Evolutionary conservation across 2,888 invertebrate species (phyloP).

Genomic region (Eupeodes latifasciatus): DNA sequence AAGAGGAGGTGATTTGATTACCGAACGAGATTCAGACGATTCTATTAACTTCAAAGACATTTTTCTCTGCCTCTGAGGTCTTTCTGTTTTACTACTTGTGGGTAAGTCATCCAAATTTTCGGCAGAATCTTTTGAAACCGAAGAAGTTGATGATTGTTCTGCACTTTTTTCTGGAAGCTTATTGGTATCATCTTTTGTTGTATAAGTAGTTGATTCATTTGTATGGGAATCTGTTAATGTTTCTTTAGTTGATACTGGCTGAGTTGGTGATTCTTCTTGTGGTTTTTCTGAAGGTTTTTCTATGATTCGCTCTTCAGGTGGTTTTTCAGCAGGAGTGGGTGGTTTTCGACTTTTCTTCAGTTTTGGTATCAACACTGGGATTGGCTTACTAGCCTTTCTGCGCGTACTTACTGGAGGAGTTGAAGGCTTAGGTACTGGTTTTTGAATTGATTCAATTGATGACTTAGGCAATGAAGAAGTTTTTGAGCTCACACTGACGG

Average conservation of each 20-base stretch:
- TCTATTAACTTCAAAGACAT: slow-evolving; percentile 4
- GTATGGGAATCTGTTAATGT: neutral
- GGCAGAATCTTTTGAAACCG: too few species aligned
- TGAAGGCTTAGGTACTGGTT: neutral
- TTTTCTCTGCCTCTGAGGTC: slow-evolving; percentile 17
- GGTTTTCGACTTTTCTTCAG: slow-evolving; percentile 50
- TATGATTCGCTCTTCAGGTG: neutral
- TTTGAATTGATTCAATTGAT: neutral
- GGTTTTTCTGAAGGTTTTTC: neutral
- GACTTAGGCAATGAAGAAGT: neutral
- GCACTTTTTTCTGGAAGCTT: neutral
- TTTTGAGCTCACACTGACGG: too few species aligned
- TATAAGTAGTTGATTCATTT: neutral
- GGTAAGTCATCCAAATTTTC: neutral
- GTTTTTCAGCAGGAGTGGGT: neutral
- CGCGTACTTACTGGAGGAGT: slow-evolving; percentile 1
- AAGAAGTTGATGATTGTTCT: neutral
- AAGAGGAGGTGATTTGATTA: neutral
- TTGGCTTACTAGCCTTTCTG: slow-evolving; percentile 54
- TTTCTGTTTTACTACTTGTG: neutral
- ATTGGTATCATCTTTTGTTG: neutral
- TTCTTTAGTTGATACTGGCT: slow-evolving; percentile 25
- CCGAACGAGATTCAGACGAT: neutral
- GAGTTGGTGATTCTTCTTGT: slow-evolving; percentile 33
- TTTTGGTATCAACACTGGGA: slow-evolving; percentile 59